Evolutionary conservation across 2,113 vertebrate genomes (phyloP).

Genomic region (Pithys albifrons): DNA sequence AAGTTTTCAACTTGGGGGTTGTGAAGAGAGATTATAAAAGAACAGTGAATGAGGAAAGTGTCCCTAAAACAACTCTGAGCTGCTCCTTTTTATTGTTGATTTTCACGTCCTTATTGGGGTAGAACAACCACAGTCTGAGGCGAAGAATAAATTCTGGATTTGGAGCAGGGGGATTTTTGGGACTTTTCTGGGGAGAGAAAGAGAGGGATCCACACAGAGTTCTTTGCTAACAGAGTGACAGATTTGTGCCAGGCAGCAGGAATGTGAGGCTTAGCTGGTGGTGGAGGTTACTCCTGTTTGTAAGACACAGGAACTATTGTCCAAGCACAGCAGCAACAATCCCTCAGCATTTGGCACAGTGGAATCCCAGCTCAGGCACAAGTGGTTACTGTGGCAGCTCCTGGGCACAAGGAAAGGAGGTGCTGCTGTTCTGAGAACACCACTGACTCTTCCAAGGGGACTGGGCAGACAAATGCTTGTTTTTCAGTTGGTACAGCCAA

Average conservation of each 20-base stretch:
- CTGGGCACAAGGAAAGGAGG: neutral
- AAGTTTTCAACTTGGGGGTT: neutral
- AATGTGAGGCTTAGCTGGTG: neutral
- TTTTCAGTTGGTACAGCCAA: neutral
- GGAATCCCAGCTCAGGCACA: neutral
- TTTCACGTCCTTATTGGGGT: neutral
- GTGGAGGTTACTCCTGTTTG: neutral
- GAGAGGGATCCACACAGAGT: neutral
- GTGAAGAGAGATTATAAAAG: neutral
- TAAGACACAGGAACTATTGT: conserved; percentile 36
- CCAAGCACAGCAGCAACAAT: neutral
- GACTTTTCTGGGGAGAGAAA: neutral
- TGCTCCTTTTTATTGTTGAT: neutral
- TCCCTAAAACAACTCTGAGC: neutral
- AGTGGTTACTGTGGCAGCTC: neutral
- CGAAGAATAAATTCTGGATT: neutral
- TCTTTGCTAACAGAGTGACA: neutral
- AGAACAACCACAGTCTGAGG: neutral
- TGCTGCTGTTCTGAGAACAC: neutral
- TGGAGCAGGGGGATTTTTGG: neutral
- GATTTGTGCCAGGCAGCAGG: neutral
- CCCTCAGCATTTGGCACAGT: neutral
- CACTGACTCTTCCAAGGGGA: neutral
- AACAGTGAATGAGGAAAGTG: accelerated
- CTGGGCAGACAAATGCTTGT: neutral